A percentile compares a stretch with the other conserved stretches of the same genome.
Conservation (phyloP, 2,113 vertebrate species). For the Cephalophus harveyi region DNA sequence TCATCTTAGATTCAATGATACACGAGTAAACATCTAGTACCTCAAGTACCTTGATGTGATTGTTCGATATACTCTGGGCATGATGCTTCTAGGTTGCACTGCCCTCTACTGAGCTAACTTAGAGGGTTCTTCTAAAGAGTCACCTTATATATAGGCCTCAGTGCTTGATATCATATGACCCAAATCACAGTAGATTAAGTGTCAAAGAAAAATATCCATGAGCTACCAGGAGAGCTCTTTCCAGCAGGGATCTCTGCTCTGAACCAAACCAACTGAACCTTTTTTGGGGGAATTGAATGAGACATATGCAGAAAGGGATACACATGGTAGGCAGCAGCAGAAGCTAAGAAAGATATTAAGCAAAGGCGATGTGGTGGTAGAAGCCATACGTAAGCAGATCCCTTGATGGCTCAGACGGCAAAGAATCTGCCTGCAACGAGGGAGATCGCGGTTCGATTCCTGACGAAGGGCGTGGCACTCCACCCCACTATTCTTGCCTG, state of each 20-base stretch:
- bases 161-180: neutral
- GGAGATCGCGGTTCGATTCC: fast-evolving
- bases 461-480: neutral
- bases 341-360: conserved; percentile 1
- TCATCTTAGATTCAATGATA: neutral
- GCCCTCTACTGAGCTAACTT: neutral
- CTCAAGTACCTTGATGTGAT: neutral
- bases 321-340: neutral
- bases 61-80: neutral
- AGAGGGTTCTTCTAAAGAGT: neutral
- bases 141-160: neutral
- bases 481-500: neutral
- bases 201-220: neutral
- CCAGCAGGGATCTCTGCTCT: neutral
- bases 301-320: neutral
- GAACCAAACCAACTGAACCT: neutral
- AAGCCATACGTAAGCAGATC: neutral
- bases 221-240: neutral
- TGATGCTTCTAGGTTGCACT: neutral
- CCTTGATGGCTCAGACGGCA: neutral
- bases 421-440: neutral
- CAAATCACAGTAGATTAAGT: neutral
- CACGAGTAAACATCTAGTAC: neutral
- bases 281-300: conserved; percentile 10
- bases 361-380: neutral